These are phyloP conservation scores for Sarcophilus harrisii DNA, from an alignment of 2,797 vertebrate genomes.

Conservation along the genomic window DNA sequence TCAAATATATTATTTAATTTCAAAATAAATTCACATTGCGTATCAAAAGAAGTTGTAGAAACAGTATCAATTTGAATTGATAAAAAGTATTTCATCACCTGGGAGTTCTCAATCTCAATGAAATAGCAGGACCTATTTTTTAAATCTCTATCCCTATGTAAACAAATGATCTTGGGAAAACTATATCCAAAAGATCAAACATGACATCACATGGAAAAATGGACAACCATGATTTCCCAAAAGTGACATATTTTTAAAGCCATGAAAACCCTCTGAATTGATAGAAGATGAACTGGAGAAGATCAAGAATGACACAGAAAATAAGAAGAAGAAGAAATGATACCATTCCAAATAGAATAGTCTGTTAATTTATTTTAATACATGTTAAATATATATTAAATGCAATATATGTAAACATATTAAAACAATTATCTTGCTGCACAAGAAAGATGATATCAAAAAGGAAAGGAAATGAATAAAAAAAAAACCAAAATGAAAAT, in stretches of 20 bases:
- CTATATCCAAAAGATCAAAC: not conserved
- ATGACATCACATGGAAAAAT: not conserved
- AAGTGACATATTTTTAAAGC: not conserved
- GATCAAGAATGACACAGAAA: not conserved
- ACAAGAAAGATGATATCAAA: too few species aligned
- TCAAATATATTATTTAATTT: not conserved
- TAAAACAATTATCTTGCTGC: too few species aligned
- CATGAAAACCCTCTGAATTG: not conserved
- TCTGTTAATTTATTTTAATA: not conserved
- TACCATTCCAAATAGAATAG: not conserved
- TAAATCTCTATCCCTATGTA: not conserved
- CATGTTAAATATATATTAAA: too few species aligned
- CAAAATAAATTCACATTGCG: not conserved
- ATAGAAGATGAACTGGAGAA: not conserved
- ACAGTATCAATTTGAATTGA: not conserved
- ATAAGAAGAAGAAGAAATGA: not conserved
- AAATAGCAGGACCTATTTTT: not conserved
- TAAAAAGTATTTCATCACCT: not conserved
- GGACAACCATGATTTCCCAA: not conserved
- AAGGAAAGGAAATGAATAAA: too few species aligned
- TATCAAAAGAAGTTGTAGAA: not conserved
- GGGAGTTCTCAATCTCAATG: not conserved
- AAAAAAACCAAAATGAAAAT: too few species aligned
- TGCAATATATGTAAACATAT: too few species aligned
- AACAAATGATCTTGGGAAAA: not conserved